Base-by-base conservation (phyloP, 2,888 invertebrate species). In the Meandrusa payeni region DNA sequence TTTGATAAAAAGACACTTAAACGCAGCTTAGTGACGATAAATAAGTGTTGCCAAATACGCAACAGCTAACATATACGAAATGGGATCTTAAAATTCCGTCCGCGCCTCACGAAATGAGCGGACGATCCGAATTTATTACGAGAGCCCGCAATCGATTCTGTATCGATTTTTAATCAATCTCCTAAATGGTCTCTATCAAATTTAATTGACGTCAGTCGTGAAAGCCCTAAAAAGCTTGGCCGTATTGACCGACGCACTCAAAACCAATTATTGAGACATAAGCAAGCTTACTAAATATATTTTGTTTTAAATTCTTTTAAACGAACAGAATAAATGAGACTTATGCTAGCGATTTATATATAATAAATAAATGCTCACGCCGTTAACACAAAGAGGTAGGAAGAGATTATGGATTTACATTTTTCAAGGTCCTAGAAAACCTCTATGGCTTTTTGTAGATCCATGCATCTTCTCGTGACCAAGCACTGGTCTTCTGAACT, bases 121-220 rank as follows among this genome's bases (percentile, higher is more conserved):
- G 34, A 42, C 38, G 54, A 52, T 59, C 60, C 55, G 56, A 62
- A 64, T 71, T 64, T 66, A 64, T 70, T 69, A 69, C 53, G 33
- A 57, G 46, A 51, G 58, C 61, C 56, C 54, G 38, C 63, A 64
- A 69, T 71, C 68, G 65, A 62, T 68, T 64, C 62, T 59, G 62
- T 69, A 74, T 76, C 73, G 73, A 76, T 72, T 74, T 74, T 76
- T 76, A 77, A 80, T 77, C 75, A 75, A 76, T 76, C 76, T 76
- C 69, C 59, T 58, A 72, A 76, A 74, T 73, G 70, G 71, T 69
- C 70, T 69, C 69, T 72, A 76, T 80, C 75, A 74, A 76, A 73
- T 70, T 78, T 81, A 80, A 82, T 80, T 79, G 80, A 76, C 77
- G 69, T 77, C 74, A 69, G 70, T 71, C 56, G 55, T 64, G 67